phyloP scores from a whole-genome alignment of 1,140 invertebrate species.

The Temnothorax curvispinosus region DNA sequence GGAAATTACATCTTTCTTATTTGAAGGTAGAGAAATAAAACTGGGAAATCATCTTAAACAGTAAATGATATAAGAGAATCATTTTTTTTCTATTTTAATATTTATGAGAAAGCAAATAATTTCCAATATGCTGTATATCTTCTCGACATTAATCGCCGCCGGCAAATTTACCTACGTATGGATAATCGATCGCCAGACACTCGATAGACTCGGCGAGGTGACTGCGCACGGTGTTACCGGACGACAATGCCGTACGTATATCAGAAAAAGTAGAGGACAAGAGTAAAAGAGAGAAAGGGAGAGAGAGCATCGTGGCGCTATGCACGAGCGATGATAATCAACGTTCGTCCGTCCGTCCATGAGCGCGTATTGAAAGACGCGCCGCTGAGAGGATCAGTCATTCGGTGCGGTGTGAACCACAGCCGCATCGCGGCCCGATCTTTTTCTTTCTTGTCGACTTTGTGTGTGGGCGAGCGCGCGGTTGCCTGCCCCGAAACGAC shows the following conservation, averaged over 20 bases:
- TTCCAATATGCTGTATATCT: neutral
- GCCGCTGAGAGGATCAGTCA: conserved; percentile 83
- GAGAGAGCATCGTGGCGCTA: conserved; percentile 70
- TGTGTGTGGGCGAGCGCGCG: conserved; percentile 71
- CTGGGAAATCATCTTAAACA: neutral
- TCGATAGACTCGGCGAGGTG: conserved; percentile 7
- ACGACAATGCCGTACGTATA: conserved; percentile 4
- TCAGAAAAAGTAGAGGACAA: neutral
- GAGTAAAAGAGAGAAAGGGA: conserved; percentile 47
- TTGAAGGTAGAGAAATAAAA: neutral
- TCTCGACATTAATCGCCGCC: conserved; percentile 23
- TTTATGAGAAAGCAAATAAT: neutral
- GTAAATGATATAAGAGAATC: neutral
- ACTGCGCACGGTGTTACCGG: neutral
- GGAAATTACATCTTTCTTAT: neutral
- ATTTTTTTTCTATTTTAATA: neutral
- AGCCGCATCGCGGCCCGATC: conserved; percentile 66
- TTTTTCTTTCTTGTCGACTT: conserved; percentile 72
- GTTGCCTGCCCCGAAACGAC: conserved; percentile 58
- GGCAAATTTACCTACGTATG: conserved; percentile 18
- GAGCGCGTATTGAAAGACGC: conserved; percentile 78
- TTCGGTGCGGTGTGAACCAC: conserved; percentile 70
- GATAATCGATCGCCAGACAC: conserved; percentile 14
- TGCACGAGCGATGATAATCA: conserved; percentile 80
- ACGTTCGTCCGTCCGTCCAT: conserved; percentile 73